These are phyloP conservation scores for Saccostrea glomerata DNA, from an alignment of 1,140 invertebrate species.

Conservation along the genomic window DNA sequence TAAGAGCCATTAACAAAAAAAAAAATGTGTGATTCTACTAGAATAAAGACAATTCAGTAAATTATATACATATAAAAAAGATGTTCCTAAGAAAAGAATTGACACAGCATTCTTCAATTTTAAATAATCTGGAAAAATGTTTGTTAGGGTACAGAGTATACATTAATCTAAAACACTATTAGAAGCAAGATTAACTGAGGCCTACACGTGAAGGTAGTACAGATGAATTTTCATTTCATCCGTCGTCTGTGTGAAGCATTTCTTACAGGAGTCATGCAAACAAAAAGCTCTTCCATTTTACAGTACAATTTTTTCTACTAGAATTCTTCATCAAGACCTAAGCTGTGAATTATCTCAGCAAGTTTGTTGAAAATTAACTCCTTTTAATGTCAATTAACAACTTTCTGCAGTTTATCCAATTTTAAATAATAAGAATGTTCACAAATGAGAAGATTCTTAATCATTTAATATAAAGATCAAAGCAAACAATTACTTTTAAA, in stretches of 20 bases:
- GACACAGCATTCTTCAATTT: not conserved
- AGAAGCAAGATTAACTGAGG: slow-evolving; percentile 17
- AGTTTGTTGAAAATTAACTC: too few species aligned
- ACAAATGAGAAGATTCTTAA: too few species aligned
- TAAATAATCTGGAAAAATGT: not conserved
- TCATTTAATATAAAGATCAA: too few species aligned
- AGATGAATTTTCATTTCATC: slow-evolving; percentile 7
- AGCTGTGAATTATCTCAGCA: not conserved
- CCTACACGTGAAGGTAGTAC: not conserved
- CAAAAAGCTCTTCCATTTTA: slow-evolving; percentile 15
- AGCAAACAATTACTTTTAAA: too few species aligned
- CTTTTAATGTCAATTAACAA: too few species aligned
- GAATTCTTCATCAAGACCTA: not conserved
- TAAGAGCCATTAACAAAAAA: not conserved
- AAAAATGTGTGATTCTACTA: not conserved
- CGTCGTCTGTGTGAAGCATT: slow-evolving; percentile 13
- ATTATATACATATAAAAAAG: not conserved
- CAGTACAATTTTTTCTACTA: slow-evolving; percentile 12
- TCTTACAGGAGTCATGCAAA: slow-evolving; percentile 29
- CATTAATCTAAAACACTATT: not conserved
- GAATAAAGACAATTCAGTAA: not conserved
- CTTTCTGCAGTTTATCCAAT: too few species aligned
- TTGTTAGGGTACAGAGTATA: slow-evolving; percentile 10
- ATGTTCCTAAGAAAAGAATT: not conserved
- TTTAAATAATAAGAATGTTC: too few species aligned